Percentiles rank a stretch among this genome's conserved stretches.
phyloP scores from a whole-genome alignment of 1,140 invertebrate genomes.

The Bombus difficillimus region DNA sequence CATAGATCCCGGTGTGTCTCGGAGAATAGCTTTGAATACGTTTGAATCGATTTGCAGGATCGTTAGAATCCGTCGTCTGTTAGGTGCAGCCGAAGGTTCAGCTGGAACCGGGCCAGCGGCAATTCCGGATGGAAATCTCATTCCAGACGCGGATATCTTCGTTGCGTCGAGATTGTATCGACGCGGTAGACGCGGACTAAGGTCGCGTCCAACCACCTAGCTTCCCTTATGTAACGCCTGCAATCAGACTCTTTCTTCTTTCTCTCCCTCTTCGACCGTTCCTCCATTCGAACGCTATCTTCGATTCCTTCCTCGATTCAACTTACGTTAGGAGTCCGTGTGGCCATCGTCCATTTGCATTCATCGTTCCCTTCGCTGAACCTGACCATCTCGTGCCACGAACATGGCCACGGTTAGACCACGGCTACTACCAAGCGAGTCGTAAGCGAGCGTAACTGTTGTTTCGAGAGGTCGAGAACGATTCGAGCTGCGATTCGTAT shows the following conservation, averaged over 20 bases:
- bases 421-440: neutral
- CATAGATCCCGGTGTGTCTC: conserved; percentile 57
- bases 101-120: conserved; percentile 72
- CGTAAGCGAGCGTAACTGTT: conserved; percentile 10
- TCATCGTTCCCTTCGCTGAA: conserved; percentile 35
- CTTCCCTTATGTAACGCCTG: neutral
- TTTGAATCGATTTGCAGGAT: conserved; percentile 78
- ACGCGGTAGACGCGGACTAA: conserved; percentile 45
- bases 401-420: neutral
- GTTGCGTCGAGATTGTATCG: conserved; percentile 67
- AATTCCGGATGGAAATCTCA: conserved; percentile 77
- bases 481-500: neutral
- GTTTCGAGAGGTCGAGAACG: conserved; percentile 12
- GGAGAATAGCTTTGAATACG: conserved; percentile 78
- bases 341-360: conserved; percentile 42
- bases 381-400: neutral
- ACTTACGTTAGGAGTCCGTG: too few relatives aligned
- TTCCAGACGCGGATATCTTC: conserved; percentile 68
- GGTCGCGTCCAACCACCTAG: conserved; percentile 49
- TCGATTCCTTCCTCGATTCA: conserved; percentile 24
- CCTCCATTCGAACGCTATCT: neutral
- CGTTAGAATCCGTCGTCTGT: conserved; percentile 49
- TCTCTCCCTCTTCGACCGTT: neutral
- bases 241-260: conserved; percentile 58
- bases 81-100: conserved; percentile 48